Conservation (phyloP, 2,113 vertebrate genomes). For the Plotosus lineatus region DNA sequence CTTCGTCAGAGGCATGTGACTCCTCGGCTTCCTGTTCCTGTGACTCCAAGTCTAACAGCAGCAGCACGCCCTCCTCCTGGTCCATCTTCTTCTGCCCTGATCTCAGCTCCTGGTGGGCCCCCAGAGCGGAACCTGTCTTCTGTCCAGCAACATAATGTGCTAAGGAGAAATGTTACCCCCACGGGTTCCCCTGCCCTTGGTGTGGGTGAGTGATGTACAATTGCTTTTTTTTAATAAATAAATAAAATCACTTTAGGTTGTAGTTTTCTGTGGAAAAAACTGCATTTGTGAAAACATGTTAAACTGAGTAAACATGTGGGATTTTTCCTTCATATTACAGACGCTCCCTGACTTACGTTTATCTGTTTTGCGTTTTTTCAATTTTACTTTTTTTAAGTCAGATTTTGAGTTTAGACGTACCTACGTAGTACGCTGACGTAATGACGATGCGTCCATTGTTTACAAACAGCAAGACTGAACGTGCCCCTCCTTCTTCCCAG, state of each 20-base stretch:
- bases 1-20: conserved; percentile 86
- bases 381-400: no score
- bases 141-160: conserved; percentile 79
- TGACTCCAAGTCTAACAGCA: conserved; percentile 57
- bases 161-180: conserved; percentile 84
- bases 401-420: no score
- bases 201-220: conserved; percentile 89
- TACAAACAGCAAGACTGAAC: no score
- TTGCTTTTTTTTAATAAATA: background rate
- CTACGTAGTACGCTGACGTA: no score
- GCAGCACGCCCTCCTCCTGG: conserved; percentile 69
- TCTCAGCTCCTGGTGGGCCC: conserved; percentile 83
- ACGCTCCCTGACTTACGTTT: no score
- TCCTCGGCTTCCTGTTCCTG: conserved; percentile 74
- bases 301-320: background rate
- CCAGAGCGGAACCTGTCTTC: conserved; percentile 79
- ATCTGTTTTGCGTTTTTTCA: no score
- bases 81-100: conserved; percentile 71
- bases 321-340: background rate
- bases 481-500: no score
- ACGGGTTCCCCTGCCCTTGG: conserved; percentile 83
- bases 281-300: background rate
- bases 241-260: background rate
- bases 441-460: no score
- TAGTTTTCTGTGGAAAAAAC: background rate